Evolutionary conservation across 1,140 invertebrate species (phyloP).

Genomic region (Leptinotarsa defecta): DNA sequence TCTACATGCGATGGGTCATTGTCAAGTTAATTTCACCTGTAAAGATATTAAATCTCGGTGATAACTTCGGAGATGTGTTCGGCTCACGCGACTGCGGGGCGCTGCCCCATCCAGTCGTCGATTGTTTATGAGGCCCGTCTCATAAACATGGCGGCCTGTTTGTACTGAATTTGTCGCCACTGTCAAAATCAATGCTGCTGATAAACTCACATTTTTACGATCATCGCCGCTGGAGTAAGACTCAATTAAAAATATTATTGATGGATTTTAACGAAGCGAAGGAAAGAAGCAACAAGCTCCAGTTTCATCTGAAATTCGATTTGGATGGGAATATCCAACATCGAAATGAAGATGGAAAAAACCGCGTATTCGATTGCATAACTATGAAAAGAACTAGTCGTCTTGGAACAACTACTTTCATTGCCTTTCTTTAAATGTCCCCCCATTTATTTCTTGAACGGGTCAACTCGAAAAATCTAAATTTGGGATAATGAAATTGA

Average conservation of each 20-base stretch:
- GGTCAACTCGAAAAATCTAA: too few species aligned
- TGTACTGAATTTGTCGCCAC: conserved; percentile 50
- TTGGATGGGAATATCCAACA: too few species aligned
- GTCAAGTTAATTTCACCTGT: conserved; percentile 37
- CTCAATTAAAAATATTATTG: conserved; percentile 47
- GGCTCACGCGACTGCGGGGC: conserved; percentile 46
- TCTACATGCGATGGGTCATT: conserved; percentile 33
- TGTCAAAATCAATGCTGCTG: conserved; percentile 48
- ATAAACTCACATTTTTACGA: conserved; percentile 48
- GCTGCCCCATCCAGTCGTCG: conserved; percentile 34
- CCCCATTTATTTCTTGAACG: too few species aligned
- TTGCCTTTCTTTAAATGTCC: too few species aligned
- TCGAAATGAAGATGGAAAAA: too few species aligned
- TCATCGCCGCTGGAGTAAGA: conserved; percentile 34
- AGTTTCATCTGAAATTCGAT: background rate
- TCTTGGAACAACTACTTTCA: too few species aligned
- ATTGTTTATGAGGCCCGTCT: conserved; percentile 39
- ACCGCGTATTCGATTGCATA: too few species aligned
- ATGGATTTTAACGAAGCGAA: background rate
- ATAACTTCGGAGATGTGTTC: conserved; percentile 37
- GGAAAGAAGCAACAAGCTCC: background rate
- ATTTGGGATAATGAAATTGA: too few species aligned
- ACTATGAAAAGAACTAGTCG: too few species aligned
- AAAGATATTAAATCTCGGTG: conserved; percentile 35
- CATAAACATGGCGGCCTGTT: conserved; percentile 45